phyloP scores from a whole-genome alignment of 2,888 invertebrate genomes.

The Aromia moschata region DNA sequence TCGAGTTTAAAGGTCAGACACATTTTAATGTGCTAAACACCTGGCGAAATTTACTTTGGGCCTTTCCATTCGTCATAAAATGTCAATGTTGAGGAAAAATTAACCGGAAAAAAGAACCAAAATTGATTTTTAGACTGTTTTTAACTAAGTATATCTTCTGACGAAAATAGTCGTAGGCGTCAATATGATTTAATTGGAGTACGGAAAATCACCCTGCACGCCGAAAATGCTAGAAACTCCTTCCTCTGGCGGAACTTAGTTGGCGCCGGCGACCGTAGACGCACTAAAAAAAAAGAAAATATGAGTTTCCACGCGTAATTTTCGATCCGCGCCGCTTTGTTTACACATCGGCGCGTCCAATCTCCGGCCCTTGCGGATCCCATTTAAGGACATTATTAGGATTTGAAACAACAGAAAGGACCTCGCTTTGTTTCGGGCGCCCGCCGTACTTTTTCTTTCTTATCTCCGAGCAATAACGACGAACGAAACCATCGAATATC shows the following conservation, averaged over 20 bases:
- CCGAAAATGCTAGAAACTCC: too few species aligned
- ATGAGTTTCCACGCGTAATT: not conserved
- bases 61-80: too few species aligned
- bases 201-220: too few species aligned
- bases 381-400: constrained; percentile 24
- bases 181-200: too few species aligned
- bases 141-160: too few species aligned
- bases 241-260: not conserved
- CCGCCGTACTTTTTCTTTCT: not conserved
- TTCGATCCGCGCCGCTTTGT: not conserved
- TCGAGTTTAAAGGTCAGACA: too few species aligned
- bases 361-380: constrained; percentile 22
- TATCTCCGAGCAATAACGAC: not conserved
- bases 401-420: not conserved
- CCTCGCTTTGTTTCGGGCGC: not conserved
- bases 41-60: too few species aligned
- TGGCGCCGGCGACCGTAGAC: not conserved
- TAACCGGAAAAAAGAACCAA: too few species aligned
- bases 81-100: too few species aligned
- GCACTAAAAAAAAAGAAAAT: not conserved
- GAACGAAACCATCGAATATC: not conserved
- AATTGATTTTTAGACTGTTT: too few species aligned
- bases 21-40: too few species aligned
- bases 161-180: too few species aligned
- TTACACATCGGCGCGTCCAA: constrained; percentile 29